These are phyloP conservation scores for Galerucella calmariensis DNA, from an alignment of 2,888 invertebrate genomes.

Conservation along the genomic window DNA sequence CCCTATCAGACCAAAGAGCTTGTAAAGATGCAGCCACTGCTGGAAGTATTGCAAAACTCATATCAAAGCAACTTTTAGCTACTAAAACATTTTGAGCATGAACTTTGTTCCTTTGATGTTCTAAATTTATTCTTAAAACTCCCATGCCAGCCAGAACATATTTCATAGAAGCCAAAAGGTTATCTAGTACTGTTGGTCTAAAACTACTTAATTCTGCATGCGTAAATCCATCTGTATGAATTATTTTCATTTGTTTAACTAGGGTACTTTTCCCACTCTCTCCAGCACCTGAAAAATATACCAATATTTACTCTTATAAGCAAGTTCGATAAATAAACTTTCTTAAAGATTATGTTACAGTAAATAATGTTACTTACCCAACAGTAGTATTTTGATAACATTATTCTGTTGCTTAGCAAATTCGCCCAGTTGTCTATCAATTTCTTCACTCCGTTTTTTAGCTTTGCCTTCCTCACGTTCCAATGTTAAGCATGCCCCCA, in stretches of 20 bases:
- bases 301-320: background rate
- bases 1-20: slow-evolving; percentile 73
- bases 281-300: slow-evolving; percentile 68
- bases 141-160: slow-evolving; percentile 76
- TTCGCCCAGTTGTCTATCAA: slow-evolving; percentile 70
- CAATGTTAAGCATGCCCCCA: slow-evolving; percentile 74
- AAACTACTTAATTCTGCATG: slow-evolving; percentile 71
- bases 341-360: background rate
- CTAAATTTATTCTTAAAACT: slow-evolving; percentile 71
- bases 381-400: slow-evolving; percentile 72
- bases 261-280: slow-evolving; percentile 77
- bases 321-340: background rate
- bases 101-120: slow-evolving; percentile 70
- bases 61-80: slow-evolving; percentile 68
- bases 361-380: slow-evolving; percentile 64
- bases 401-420: slow-evolving; percentile 71
- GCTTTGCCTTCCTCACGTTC: slow-evolving; percentile 72
- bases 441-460: slow-evolving; percentile 70
- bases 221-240: slow-evolving; percentile 75
- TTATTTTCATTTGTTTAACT: slow-evolving; percentile 78
- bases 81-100: slow-evolving; percentile 68
- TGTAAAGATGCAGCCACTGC: slow-evolving; percentile 68
- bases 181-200: slow-evolving; percentile 73
- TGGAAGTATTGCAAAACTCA: slow-evolving; percentile 68
- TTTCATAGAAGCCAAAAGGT: slow-evolving; percentile 75